Conservation (phyloP, 2,113 vertebrate species). For the Notothenia rossii region DNA sequence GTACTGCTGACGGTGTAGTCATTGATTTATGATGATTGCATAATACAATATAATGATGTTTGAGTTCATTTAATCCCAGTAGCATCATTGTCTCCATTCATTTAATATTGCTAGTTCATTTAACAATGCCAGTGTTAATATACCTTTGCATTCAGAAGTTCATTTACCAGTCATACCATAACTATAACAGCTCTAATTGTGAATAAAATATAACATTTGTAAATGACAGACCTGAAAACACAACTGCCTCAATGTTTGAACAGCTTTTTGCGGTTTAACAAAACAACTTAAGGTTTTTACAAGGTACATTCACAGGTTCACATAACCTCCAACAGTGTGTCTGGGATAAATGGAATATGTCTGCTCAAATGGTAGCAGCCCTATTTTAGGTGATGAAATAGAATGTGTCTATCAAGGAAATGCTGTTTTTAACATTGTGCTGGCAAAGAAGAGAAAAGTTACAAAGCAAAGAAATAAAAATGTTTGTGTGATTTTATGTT, state of each 20-base stretch:
- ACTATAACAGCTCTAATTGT: background rate
- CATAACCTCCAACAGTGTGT: background rate
- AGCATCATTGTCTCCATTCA: background rate
- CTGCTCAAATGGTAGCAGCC: background rate
- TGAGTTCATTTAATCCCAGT: conserved; percentile 1
- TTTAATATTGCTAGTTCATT: background rate
- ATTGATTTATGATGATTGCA: conserved; percentile 5
- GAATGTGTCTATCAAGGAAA: background rate
- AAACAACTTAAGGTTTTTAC: background rate
- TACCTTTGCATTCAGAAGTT: background rate
- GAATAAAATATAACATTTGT: background rate
- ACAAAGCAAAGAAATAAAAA: too few species aligned
- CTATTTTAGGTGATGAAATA: background rate
- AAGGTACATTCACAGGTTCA: background rate
- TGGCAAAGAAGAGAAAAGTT: too few species aligned
- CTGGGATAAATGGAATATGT: background rate
- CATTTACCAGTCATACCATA: background rate
- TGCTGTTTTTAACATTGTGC: background rate
- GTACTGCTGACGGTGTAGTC: background rate
- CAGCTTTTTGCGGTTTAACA: background rate
- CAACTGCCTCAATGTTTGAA: background rate
- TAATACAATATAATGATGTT: conserved; percentile 10
- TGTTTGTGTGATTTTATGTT: too few species aligned
- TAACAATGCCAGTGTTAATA: background rate
- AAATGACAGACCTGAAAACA: background rate